Evolutionary conservation across 2,113 vertebrate species (phyloP).

Genomic region (Gasterosteus aculeatus): DNA sequence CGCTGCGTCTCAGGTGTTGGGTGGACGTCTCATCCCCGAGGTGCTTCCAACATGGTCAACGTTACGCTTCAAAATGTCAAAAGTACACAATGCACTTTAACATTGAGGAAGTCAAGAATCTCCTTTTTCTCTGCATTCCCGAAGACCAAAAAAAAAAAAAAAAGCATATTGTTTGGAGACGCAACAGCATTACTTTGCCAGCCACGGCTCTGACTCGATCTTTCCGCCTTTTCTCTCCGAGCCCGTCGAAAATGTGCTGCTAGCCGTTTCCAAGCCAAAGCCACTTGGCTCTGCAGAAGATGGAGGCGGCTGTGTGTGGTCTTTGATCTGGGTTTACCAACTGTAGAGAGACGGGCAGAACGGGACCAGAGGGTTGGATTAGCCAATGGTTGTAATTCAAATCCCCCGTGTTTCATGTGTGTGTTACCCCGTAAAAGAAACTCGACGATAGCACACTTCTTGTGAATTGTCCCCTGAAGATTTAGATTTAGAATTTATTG

Average conservation of each 20-base stretch:
- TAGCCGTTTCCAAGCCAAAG: slow-evolving; percentile 21
- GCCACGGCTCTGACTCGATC: slow-evolving; percentile 59
- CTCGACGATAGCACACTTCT: not conserved
- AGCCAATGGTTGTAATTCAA: slow-evolving; percentile 57
- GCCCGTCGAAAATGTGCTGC: slow-evolving; percentile 48
- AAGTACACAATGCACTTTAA: slow-evolving; percentile 25
- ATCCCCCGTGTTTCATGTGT: not conserved
- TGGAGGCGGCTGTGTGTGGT: slow-evolving; percentile 68
- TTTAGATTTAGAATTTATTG: too few species aligned
- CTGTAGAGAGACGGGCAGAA: slow-evolving; percentile 49
- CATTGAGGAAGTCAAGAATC: slow-evolving; percentile 28
- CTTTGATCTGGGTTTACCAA: slow-evolving; percentile 57
- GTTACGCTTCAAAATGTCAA: slow-evolving; percentile 18
- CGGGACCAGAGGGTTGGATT: slow-evolving; percentile 35
- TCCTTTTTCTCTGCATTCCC: slow-evolving; percentile 17
- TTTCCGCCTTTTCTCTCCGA: slow-evolving; percentile 63
- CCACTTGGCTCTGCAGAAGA: slow-evolving; percentile 40
- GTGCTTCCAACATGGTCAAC: not conserved
- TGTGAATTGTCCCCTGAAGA: not conserved
- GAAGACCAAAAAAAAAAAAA: not conserved
- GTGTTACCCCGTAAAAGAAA: not conserved
- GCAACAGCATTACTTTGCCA: slow-evolving; percentile 29
- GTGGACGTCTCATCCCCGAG: slow-evolving; percentile 29
- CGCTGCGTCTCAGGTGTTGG: slow-evolving; percentile 32
- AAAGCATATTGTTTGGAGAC: slow-evolving; percentile 38